Conservation (phyloP, 2,888 invertebrate genomes). For the Alentia gelatinosa region DNA sequence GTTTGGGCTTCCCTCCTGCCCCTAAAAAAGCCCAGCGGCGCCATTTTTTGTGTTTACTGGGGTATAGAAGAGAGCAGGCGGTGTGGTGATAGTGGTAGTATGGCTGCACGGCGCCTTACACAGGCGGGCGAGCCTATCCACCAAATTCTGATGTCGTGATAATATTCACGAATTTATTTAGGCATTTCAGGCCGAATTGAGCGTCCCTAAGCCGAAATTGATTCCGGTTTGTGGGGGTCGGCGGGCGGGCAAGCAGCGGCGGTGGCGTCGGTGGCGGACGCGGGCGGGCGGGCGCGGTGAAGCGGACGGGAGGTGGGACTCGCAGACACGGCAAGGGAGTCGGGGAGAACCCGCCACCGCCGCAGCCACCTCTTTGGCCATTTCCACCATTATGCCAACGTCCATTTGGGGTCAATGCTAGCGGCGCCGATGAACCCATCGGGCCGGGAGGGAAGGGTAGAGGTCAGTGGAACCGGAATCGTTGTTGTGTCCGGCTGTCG, state of each 20-base stretch:
- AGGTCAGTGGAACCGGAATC: not conserved
- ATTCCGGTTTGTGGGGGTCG: not conserved
- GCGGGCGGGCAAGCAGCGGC: too few species aligned
- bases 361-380: too few species aligned
- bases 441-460: not conserved
- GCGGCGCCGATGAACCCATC: not conserved
- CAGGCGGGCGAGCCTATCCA: not conserved
- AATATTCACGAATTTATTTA: conserved; percentile 50
- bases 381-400: too few species aligned
- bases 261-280: not conserved
- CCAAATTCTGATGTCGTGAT: conserved; percentile 50
- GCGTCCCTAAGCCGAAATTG: conserved; percentile 41
- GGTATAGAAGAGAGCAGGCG: not conserved
- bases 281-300: not conserved
- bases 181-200: conserved; percentile 51
- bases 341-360: not conserved
- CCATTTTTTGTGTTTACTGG: not conserved
- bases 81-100: too few species aligned
- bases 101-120: too few species aligned
- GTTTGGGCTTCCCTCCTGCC: conserved; percentile 9
- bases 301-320: not conserved
- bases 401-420: not conserved
- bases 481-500: not conserved
- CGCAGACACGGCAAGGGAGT: not conserved
- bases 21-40: not conserved